Evolutionary conservation across 2,888 invertebrate species (phyloP), one percentile per base, ranked within the genome.

Genomic region (Furcula furcula): DNA sequence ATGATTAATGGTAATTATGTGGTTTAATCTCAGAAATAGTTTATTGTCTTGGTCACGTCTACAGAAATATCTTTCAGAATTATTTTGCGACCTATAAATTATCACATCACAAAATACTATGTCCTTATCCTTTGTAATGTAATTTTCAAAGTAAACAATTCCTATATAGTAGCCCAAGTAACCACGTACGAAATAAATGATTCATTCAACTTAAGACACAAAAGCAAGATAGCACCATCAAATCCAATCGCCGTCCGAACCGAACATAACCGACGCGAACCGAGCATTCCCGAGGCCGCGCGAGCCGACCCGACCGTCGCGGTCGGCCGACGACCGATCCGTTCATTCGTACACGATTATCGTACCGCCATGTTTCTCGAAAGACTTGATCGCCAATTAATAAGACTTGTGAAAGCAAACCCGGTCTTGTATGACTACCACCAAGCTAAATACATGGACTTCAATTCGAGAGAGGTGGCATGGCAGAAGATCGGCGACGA

Each of bases 401-500:
- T 87, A 19, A 56, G 55, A 6, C 56, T 77, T 1, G 87, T 87
- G 2, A 69, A 67, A 25, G 70, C 76, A 1, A 70, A 80, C 30
- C 68, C 81, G 0, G 76, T 83, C 7, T 34, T 87, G 0, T 87
- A 87, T 50, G 81, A 88, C 35, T 62, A 62, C 28, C 79, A 72
- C 38, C 66, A 86, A 52, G 55, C 52, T 0, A 77, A 79, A 35
- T 87, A 88, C 35, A 81, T 85, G 80, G 84, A 88, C 46, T 82
- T 80, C 31, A 86, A 88, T 22, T 59, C 77, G 0, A 64, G 87
- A 7, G 87, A 87, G 35, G 87, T 87, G 11, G 74, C 80, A 1
- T 88, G 87, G 87, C 87, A 88, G 53, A 83, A 72, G 53, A 87
- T 88, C 16, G 87, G 87, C 3, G 87, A 88, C 40, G 79, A 78